Evolutionary conservation across 1,140 invertebrate genomes (phyloP).

Genomic region (Zelostemma sp.): DNA sequence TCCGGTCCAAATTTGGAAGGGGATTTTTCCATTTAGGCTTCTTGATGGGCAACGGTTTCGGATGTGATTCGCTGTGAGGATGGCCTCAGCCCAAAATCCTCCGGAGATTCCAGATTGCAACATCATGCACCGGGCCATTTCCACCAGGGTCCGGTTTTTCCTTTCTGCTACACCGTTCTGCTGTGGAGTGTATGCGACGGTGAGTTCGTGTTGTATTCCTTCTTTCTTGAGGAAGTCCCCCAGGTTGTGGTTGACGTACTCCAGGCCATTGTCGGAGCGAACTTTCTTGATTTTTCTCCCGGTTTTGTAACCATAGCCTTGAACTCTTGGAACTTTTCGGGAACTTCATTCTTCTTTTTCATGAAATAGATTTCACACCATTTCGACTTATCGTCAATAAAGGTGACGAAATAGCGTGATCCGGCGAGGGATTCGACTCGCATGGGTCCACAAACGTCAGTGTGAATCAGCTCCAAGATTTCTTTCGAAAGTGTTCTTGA

Average conservation of each 20-base stretch:
- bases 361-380: slow-evolving; percentile 31
- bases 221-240: slow-evolving; percentile 44
- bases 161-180: slow-evolving; percentile 66
- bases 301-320: slow-evolving; percentile 8
- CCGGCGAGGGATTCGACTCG: slow-evolving; percentile 24
- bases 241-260: slow-evolving; percentile 55
- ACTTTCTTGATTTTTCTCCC: slow-evolving; percentile 23
- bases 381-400: slow-evolving; percentile 50
- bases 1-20: slow-evolving; percentile 33
- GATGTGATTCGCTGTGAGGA: slow-evolving; percentile 31
- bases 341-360: slow-evolving; percentile 2
- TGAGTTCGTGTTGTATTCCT: slow-evolving; percentile 51
- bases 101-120: slow-evolving; percentile 39
- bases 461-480: slow-evolving; percentile 32
- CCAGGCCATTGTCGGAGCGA: slow-evolving; percentile 56
- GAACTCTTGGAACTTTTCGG: background rate
- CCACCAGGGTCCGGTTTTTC: slow-evolving; percentile 45
- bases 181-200: slow-evolving; percentile 54
- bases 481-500: slow-evolving; percentile 2
- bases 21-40: slow-evolving; percentile 16
- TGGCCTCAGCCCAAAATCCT: slow-evolving; percentile 39
- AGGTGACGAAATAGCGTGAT: slow-evolving; percentile 45
- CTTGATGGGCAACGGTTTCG: slow-evolving; percentile 30
- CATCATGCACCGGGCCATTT: slow-evolving; percentile 52
- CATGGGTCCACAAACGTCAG: slow-evolving; percentile 56